phyloP scores from a whole-genome alignment of 1,140 invertebrate species.

The Diorhabda carinulata region DNA sequence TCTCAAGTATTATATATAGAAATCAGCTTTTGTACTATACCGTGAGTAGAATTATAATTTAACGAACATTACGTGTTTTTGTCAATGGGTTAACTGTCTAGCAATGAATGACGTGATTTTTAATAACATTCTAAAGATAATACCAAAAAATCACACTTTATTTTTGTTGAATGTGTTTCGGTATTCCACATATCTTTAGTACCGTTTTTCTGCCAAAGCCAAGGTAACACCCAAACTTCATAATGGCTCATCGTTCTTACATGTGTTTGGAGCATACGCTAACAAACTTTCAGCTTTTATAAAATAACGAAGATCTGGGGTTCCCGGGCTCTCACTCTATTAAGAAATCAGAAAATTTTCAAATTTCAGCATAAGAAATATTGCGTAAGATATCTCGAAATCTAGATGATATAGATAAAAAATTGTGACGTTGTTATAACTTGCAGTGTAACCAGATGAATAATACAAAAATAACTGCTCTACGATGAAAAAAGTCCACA shows the following conservation, averaged over 20 bases:
- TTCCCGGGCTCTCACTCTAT: background rate
- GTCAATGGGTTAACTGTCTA: constrained; percentile 29
- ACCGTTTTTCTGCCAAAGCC: constrained; percentile 19
- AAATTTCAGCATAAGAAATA: too few relatives aligned
- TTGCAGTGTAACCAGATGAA: too few relatives aligned
- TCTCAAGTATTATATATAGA: constrained; percentile 17
- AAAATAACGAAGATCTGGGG: too few relatives aligned
- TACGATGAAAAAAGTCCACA: too few relatives aligned
- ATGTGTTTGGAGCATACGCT: background rate
- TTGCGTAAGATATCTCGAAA: too few relatives aligned
- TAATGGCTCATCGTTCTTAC: constrained; percentile 11
- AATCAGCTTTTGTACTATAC: constrained; percentile 18
- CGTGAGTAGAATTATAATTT: constrained; percentile 33
- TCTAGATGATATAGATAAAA: too few relatives aligned
- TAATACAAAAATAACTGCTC: too few relatives aligned
- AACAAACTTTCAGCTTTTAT: too few relatives aligned
- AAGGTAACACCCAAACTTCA: constrained; percentile 18
- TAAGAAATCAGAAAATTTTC: too few relatives aligned
- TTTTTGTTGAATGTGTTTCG: constrained; percentile 16
- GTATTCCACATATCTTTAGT: constrained; percentile 24
- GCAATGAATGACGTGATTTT: constrained; percentile 25
- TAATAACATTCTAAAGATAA: too few relatives aligned
- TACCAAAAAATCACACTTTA: constrained; percentile 22
- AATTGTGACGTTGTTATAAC: too few relatives aligned
- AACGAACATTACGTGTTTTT: constrained; percentile 31